Evolutionary conservation across 2,888 invertebrate genomes (phyloP).

Genomic region (Caenorhabditis afra): DNA sequence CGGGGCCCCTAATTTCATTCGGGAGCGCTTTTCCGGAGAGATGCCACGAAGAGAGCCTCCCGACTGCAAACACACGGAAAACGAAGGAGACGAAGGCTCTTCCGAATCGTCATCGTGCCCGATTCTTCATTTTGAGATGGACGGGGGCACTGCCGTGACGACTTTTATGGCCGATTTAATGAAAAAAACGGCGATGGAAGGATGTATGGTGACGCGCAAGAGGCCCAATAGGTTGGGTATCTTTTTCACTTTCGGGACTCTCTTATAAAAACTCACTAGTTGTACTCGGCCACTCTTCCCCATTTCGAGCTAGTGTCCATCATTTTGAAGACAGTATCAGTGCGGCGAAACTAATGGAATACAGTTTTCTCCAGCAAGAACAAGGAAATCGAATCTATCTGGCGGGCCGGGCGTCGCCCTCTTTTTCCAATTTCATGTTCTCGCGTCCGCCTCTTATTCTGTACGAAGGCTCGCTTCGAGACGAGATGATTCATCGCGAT

Average conservation of each 20-base stretch:
- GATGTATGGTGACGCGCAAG: background rate
- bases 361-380: too few species aligned
- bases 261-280: slow-evolving; percentile 27
- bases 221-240: background rate
- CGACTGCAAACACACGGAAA: too few species aligned
- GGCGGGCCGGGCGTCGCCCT: too few species aligned
- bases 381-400: background rate
- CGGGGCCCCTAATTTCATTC: slow-evolving; percentile 32
- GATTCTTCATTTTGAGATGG: slow-evolving; percentile 34
- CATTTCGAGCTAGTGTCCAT: slow-evolving; percentile 34
- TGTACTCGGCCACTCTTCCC: slow-evolving; percentile 44
- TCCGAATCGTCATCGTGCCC: slow-evolving; percentile 21
- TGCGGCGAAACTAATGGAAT: too few species aligned
- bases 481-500: too few species aligned
- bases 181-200: slow-evolving; percentile 27
- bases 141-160: slow-evolving; percentile 5
- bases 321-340: slow-evolving; percentile 15
- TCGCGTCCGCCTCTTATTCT: too few species aligned
- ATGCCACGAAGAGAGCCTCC: too few species aligned
- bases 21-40: background rate
- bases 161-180: slow-evolving; percentile 57
- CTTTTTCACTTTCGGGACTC: background rate
- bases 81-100: too few species aligned
- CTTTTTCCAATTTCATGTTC: too few species aligned
- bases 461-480: too few species aligned